phyloP scores from a whole-genome alignment of 2,888 invertebrate genomes.

The Drosophila fulvimacula region DNA sequence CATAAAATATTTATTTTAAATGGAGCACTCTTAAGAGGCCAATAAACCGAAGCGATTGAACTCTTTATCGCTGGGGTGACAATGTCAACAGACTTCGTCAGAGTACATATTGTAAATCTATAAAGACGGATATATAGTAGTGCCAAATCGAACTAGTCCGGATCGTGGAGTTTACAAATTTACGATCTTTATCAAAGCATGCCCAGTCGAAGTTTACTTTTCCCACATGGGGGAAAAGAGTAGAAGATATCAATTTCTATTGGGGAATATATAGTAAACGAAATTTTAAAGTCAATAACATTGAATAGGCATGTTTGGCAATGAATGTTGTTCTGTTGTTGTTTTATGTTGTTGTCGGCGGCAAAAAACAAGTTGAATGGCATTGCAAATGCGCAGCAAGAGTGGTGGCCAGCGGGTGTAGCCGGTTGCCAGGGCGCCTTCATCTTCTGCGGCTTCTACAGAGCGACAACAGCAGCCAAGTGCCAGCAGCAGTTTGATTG shows the following conservation, averaged over 20 bases:
- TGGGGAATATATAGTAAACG: constrained; percentile 40
- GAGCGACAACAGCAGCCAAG: constrained; percentile 40
- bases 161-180: constrained; percentile 49
- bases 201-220: constrained; percentile 63
- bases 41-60: constrained; percentile 77
- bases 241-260: constrained; percentile 32
- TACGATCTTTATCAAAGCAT: constrained; percentile 61
- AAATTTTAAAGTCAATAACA: constrained; percentile 69
- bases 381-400: constrained; percentile 70
- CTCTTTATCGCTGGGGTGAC: constrained; percentile 65
- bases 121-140: constrained; percentile 35
- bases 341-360: constrained; percentile 31
- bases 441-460: not conserved
- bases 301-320: constrained; percentile 45
- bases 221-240: constrained; percentile 56
- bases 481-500: constrained; percentile 77
- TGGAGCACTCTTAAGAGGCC: constrained; percentile 34
- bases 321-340: constrained; percentile 16
- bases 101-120: constrained; percentile 63
- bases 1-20: constrained; percentile 54
- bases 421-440: constrained; percentile 6
- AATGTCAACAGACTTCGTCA: constrained; percentile 35
- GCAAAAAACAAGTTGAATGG: constrained; percentile 71
- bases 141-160: constrained; percentile 62
- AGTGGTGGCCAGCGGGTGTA: constrained; percentile 40